Evolutionary conservation across 2,113 vertebrate genomes (phyloP).

Genomic region (Ia io): DNA sequence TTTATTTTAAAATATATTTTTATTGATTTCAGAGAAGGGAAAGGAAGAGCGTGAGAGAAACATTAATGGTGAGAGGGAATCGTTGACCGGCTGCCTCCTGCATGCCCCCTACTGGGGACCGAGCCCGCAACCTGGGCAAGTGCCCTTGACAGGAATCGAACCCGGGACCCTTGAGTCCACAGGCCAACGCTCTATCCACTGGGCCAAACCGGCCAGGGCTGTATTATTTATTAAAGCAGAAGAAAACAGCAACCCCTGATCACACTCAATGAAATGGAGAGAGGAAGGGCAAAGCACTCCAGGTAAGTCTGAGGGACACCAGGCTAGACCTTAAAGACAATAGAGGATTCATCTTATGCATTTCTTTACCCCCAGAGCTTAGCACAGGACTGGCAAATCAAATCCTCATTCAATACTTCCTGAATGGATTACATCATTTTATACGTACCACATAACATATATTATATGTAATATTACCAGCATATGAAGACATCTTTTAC

Average conservation of each 20-base stretch:
- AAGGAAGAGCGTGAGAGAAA: too few relatives aligned
- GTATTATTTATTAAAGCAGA: not conserved
- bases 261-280: not conserved
- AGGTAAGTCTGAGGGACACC: not conserved
- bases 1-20: too few relatives aligned
- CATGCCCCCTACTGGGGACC: too few relatives aligned
- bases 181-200: too few relatives aligned
- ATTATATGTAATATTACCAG: not conserved
- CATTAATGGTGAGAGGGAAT: too few relatives aligned
- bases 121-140: too few relatives aligned
- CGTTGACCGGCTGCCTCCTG: too few relatives aligned
- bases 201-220: not conserved
- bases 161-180: too few relatives aligned
- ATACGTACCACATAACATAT: not conserved
- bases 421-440: slow-evolving; percentile 1
- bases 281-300: not conserved
- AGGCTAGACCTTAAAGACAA: not conserved
- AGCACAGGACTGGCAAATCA: not conserved
- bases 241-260: not conserved
- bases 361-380: not conserved
- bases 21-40: too few relatives aligned
- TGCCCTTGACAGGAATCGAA: too few relatives aligned
- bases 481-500: not conserved
- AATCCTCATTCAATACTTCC: not conserved
- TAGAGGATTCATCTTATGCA: too few relatives aligned